A percentile compares a stretch with the other conserved stretches of the same genome.
Evolutionary conservation across 2,797 vertebrate genomes (phyloP).

Genomic region (Urophycis tenuis): DNA sequence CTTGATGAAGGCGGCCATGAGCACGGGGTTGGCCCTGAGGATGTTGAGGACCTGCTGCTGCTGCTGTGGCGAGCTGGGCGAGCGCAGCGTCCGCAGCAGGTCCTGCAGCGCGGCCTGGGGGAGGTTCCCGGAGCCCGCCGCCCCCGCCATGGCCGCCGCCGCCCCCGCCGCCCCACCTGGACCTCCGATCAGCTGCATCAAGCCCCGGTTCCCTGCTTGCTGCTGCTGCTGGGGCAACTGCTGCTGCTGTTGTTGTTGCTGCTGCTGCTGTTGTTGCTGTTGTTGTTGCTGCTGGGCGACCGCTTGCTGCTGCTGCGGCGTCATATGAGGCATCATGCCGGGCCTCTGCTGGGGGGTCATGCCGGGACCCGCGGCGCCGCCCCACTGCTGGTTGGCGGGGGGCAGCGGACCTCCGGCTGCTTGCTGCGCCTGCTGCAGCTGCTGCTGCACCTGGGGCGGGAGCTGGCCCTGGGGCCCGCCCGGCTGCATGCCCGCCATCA

Average conservation of each 20-base stretch:
- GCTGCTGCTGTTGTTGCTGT: not conserved
- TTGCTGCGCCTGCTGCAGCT: constrained; percentile 65
- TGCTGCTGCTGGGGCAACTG: constrained; percentile 52
- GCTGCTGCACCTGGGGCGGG: constrained; percentile 65
- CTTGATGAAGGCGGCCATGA: constrained; percentile 94
- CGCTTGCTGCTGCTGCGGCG: constrained; percentile 55
- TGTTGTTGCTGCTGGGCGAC: constrained; percentile 45
- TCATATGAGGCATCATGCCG: constrained; percentile 66
- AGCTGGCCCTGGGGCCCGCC: constrained; percentile 73
- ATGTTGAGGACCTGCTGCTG: constrained; percentile 98
- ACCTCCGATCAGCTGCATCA: constrained; percentile 65
- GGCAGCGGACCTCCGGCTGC: constrained; percentile 64
- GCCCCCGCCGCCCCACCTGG: constrained; percentile 51
- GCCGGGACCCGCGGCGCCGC: constrained; percentile 46
- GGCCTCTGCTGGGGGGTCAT: constrained; percentile 67
- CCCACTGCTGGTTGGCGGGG: constrained; percentile 75
- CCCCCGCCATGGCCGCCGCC: constrained; percentile 56
- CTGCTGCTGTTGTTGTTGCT: constrained; percentile 45
- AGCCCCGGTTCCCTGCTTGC: constrained; percentile 67
- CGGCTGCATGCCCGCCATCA: constrained; percentile 71
- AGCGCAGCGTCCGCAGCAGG: constrained; percentile 87
- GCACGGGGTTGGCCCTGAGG: constrained; percentile 88
- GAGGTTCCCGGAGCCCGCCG: constrained; percentile 57
- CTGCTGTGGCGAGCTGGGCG: constrained; percentile 88
- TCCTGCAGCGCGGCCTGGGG: constrained; percentile 91